phyloP scores from a whole-genome alignment of 2,113 vertebrate species.

The Tyto alba region DNA sequence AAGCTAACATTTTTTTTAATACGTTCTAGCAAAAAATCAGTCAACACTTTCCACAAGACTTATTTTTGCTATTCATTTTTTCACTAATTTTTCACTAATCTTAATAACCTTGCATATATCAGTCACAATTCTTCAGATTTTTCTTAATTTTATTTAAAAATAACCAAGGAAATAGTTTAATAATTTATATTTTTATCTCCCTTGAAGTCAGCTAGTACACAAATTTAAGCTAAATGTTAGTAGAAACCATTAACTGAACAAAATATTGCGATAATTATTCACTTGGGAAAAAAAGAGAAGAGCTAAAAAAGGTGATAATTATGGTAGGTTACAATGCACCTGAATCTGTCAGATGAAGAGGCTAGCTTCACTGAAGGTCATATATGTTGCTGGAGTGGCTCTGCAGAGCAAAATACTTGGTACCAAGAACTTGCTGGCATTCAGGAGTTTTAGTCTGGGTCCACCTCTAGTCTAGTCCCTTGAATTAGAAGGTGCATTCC shows the following conservation, averaged over 20 bases:
- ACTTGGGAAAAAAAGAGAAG: background rate
- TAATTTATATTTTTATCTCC: background rate
- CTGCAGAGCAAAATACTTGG: background rate
- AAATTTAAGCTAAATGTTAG: background rate
- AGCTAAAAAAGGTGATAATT: background rate
- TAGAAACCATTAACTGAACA: background rate
- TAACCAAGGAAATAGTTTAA: background rate
- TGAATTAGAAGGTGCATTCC: background rate
- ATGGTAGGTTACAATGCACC: background rate
- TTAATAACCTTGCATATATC: too few relatives aligned
- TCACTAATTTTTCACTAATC: background rate
- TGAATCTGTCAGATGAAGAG: background rate
- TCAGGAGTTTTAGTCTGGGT: accelerated
- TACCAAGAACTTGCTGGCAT: background rate
- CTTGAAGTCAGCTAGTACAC: background rate
- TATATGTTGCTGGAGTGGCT: background rate
- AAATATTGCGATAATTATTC: background rate
- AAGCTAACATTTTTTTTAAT: background rate
- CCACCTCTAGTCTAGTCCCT: background rate
- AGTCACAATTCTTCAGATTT: background rate
- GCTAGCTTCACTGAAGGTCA: background rate
- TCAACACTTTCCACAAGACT: background rate
- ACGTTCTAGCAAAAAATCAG: background rate
- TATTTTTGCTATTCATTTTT: background rate
- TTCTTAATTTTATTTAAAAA: background rate